Evolutionary conservation across 2,113 vertebrate species (phyloP).

Genomic region (Balaenoptera acutorostrata): DNA sequence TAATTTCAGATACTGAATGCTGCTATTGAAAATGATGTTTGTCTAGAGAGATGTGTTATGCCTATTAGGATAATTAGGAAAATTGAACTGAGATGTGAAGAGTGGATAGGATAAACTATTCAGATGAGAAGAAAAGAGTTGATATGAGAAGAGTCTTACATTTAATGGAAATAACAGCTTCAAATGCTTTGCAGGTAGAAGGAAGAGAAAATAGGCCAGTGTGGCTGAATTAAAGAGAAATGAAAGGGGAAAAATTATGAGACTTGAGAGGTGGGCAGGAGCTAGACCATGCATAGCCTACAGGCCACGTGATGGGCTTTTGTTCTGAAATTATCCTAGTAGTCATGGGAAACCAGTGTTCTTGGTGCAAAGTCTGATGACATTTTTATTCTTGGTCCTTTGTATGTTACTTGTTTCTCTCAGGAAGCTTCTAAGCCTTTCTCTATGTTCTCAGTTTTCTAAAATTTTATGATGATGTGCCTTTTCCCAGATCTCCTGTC

Average conservation of each 20-base stretch:
- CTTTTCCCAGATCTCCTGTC: neutral
- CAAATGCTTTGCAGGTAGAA: neutral
- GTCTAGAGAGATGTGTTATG: neutral
- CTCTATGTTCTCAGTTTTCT: neutral
- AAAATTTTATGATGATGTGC: neutral
- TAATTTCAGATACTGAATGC: neutral
- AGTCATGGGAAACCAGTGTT: neutral
- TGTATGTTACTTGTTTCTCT: neutral
- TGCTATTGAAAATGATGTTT: neutral
- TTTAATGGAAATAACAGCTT: neutral
- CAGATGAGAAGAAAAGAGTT: neutral
- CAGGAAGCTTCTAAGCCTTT: neutral
- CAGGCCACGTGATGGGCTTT: neutral
- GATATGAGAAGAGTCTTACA: neutral
- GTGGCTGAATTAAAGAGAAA: neutral
- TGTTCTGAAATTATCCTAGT: neutral
- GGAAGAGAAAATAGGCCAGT: neutral
- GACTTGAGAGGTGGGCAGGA: neutral
- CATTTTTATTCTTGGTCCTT: neutral
- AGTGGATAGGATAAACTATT: neutral
- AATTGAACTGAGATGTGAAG: neutral
- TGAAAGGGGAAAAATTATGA: neutral
- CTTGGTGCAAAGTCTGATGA: neutral
- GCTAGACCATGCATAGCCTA: neutral
- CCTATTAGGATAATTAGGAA: neutral